phyloP scores from a whole-genome alignment of 2,888 invertebrate genomes.

The Camponotus fellah region DNA sequence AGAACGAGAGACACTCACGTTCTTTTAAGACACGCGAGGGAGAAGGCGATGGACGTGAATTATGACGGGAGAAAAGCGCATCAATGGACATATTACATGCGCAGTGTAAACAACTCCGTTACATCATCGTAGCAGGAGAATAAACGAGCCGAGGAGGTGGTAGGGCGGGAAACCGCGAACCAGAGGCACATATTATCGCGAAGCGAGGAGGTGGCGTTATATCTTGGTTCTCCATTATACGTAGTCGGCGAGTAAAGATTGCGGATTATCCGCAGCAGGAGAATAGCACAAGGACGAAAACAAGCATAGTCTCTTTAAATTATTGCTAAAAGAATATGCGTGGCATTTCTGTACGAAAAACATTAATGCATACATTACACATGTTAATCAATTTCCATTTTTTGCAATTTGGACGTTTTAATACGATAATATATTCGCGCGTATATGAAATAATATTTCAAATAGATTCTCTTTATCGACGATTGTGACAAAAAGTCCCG shows the following conservation, averaged over 20 bases:
- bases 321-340: not conserved
- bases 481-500: not conserved
- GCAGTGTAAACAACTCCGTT: conserved; percentile 86
- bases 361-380: not conserved
- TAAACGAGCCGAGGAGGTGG: conserved; percentile 81
- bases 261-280: not conserved
- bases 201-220: conserved; percentile 80
- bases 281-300: not conserved
- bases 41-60: not conserved
- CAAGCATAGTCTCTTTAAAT: not conserved
- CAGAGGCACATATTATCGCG: conserved; percentile 83
- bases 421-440: not conserved
- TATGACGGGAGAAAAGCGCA: conserved; percentile 46
- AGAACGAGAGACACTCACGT: not conserved
- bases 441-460: not conserved
- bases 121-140: conserved; percentile 84
- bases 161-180: conserved; percentile 84
- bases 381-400: not conserved
- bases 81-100: conserved; percentile 84
- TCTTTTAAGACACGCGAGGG: not conserved
- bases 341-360: not conserved
- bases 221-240: conserved; percentile 63
- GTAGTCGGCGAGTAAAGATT: not conserved
- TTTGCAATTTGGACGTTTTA: not conserved
- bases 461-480: not conserved